phyloP scores from a whole-genome alignment of 2,797 vertebrate genomes.

The Mormyrops boulengeri region DNA sequence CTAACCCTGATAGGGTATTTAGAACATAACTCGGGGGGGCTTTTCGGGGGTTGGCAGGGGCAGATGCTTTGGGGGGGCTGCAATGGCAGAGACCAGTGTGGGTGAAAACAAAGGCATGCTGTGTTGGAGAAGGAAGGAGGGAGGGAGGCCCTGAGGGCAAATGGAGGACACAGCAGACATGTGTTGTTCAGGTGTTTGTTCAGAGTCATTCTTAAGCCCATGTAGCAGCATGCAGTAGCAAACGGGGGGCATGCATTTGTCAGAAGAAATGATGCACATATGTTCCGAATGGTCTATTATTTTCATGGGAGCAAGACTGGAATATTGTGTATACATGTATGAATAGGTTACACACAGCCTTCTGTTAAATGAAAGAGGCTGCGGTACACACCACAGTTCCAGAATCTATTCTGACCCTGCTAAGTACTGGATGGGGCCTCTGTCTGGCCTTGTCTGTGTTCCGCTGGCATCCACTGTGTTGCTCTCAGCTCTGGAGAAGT shows the following conservation, averaged over 20 bases:
- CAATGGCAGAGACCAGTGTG: not conserved
- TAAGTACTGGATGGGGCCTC: not conserved
- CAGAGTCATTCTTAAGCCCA: not conserved
- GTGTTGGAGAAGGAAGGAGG: not conserved
- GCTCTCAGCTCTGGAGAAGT: not conserved
- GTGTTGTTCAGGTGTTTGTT: not conserved
- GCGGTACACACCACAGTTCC: not conserved
- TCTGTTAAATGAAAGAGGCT: not conserved
- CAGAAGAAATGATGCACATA: not conserved
- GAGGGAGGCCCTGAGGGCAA: not conserved
- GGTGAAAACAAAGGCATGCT: not conserved
- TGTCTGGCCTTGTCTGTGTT: not conserved
- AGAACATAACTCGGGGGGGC: not conserved
- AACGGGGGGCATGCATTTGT: not conserved
- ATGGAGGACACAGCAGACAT: not conserved
- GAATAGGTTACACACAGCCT: not conserved
- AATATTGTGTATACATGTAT: not conserved
- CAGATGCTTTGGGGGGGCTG: not conserved
- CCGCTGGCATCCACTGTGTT: not conserved
- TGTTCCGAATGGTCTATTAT: not conserved
- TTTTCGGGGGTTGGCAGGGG: not conserved
- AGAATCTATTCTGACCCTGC: not conserved
- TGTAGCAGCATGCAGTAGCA: not conserved
- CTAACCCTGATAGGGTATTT: not conserved
- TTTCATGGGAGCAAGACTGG: not conserved